Evolutionary conservation across 2,113 vertebrate genomes (phyloP), one percentile per base, ranked within the genome.

Genomic region (Gymnocephalus cernua): DNA sequence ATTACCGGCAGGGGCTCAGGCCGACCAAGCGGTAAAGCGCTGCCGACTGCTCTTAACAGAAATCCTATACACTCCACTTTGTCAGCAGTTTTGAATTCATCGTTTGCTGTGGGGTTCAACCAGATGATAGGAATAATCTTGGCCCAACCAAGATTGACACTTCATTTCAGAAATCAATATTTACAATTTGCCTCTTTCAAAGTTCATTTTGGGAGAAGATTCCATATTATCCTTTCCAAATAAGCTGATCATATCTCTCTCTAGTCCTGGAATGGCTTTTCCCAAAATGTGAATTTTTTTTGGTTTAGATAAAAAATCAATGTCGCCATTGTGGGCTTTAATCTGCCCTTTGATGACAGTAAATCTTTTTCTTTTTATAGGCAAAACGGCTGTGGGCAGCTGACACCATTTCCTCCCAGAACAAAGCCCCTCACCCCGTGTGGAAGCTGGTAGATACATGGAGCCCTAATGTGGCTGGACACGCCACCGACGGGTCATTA

Each of bases 121-220:
- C 96, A 96, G 96, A 99, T 99, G 98, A 99, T 97, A 96, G 97
- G 96, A 99, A 99, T 99, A 99, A 99, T 99, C 98, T 98, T 86
- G 96, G 88, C 86, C 96, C 97, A 95, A 98, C 96, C 92, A 95
- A 99, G 98, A 99, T 99, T 99, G 98, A 99, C 98, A 99, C 97
- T 99, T 99, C 97, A 99, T 99, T 99, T 99, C 97, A 99, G 97
- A 98, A 99, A 99, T 99, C 98, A 99, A 99, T 99, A 99, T 99
- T 99, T 99, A 99, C 98, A 99, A 99, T 99, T 99, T 99, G 99
- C 98, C 99, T 98, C 98, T 99, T 99, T 99, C 98, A 99, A 99
- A 99, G 98, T 99, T 99, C 97, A 99, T 99, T 99, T 97, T 91
- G 86, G 93, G 96, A 97, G 97, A 99, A 96, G 97, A 99, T 98